Conservation (phyloP, 37 sponge, comb jelly and placozoan species). For the Ianthella basta region DNA sequence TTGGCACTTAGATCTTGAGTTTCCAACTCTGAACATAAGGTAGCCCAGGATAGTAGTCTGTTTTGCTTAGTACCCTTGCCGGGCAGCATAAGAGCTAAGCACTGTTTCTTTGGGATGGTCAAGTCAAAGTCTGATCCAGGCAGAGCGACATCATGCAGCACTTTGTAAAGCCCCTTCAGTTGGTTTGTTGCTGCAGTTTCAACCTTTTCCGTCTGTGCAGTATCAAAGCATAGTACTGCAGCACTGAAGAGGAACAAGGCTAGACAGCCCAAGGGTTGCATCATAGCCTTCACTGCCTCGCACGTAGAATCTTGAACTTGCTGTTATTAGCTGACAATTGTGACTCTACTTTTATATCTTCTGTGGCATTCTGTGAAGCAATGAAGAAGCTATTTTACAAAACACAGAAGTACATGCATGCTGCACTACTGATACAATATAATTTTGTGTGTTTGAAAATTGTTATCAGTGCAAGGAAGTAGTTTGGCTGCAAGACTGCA, state of each 20-base stretch:
- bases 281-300: too few relatives aligned
- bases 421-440: too few relatives aligned
- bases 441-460: too few relatives aligned
- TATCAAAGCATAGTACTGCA: too few relatives aligned
- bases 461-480: neutral
- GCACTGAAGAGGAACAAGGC: too few relatives aligned
- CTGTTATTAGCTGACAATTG: too few relatives aligned
- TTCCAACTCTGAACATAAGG: constrained; percentile 38
- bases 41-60: constrained; percentile 65
- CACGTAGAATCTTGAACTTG: too few relatives aligned
- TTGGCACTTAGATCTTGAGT: neutral
- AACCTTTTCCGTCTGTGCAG: neutral
- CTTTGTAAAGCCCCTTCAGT: constrained; percentile 28
- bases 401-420: too few relatives aligned
- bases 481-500: too few relatives aligned
- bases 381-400: too few relatives aligned
- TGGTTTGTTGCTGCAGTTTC: neutral
- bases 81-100: constrained; percentile 57
- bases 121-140: constrained; percentile 24
- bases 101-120: neutral
- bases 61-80: constrained; percentile 64
- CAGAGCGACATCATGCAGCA: constrained; percentile 32
- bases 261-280: too few relatives aligned
- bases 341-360: neutral
- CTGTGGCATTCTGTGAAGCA: neutral